Evolutionary conservation across 2,113 vertebrate genomes (phyloP), one percentile per base, ranked within the genome.

Genomic region (Pangasianodon hypophthalmus): DNA sequence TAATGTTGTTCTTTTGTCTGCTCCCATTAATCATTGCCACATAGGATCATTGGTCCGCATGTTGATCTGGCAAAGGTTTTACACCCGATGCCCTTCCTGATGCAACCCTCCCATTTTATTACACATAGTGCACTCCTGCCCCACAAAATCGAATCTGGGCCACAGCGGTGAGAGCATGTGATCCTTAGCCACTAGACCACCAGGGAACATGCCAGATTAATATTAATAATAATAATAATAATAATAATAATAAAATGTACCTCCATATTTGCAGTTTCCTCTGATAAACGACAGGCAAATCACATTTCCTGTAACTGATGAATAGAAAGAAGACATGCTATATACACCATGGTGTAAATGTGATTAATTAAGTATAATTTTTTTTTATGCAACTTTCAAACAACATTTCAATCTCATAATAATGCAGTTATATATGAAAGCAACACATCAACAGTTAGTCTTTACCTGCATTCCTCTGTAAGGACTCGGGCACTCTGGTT

Each of bases 241-340:
- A 21, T 37, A 44, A 32, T 32, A 32, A 71, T 14, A 75, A 62
- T 6, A 90, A 52, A 21, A 37, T 16, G 44, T 91, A 93, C 92
- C 89, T 87, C 71, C 84, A 60, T 80, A 21, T 88, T 86, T 93
- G 91, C 93, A 93, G 88, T 3, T 67, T 24, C 89, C 91, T 87
- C 60, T 92, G 80, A 93, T 56, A 64, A 84, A 92, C 7, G 62
- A 90, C 10, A 91, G 60, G 77, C 93, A 93, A 48, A 93, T 93
- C 60, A 88, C 85, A 9, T 41, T 85, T 77, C 19, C 90, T 91
- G 85, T 80, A 79, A 88, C 24, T 16, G 32, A 84, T 21, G 11
- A 44, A 85, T 14, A 82, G 58, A 89, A 18, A 48, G 2, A 48
- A 9, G 48, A 46, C n/a, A 86, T 67, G 46, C 18, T 41, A 21